phyloP scores from a whole-genome alignment of 2,113 vertebrate species.

The Coreoperca whiteheadi region DNA sequence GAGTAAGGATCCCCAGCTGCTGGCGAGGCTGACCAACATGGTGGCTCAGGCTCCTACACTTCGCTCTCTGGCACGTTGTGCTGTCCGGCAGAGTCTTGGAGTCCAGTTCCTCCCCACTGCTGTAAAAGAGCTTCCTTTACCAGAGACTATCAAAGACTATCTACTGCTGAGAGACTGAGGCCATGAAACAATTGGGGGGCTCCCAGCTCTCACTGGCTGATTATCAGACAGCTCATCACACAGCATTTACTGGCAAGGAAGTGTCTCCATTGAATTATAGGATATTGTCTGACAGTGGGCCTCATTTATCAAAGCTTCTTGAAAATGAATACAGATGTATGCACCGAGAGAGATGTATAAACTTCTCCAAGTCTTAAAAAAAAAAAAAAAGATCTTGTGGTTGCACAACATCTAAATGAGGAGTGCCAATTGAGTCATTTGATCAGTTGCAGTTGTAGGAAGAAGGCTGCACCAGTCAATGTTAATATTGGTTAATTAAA shows the following conservation, averaged over 20 bases:
- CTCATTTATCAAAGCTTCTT: slow-evolving; percentile 25
- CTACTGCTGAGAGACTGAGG: slow-evolving; percentile 89
- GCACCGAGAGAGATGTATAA: not conserved
- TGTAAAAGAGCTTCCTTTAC: slow-evolving; percentile 92
- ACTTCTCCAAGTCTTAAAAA: not conserved
- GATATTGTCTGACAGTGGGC: slow-evolving; percentile 21
- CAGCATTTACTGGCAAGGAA: slow-evolving; percentile 41
- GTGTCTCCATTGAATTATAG: slow-evolving; percentile 4
- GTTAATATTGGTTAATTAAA: not conserved
- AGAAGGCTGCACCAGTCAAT: not conserved
- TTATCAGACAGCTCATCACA: slow-evolving; percentile 39
- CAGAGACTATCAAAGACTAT: slow-evolving; percentile 92
- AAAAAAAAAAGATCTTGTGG: no score
- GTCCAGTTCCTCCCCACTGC: slow-evolving; percentile 90
- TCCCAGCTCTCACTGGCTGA: slow-evolving; percentile 42
- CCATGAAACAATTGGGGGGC: not conserved
- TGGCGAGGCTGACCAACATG: slow-evolving; percentile 87
- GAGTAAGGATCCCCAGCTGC: slow-evolving; percentile 91
- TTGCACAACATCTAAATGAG: slow-evolving; percentile 9
- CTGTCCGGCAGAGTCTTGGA: slow-evolving; percentile 90
- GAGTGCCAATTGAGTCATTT: not conserved
- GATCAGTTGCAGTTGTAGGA: slow-evolving; percentile 1
- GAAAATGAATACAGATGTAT: slow-evolving; percentile 26
- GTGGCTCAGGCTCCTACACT: slow-evolving; percentile 89
- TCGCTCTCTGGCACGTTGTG: slow-evolving; percentile 89